phyloP scores from a whole-genome alignment of 2,113 vertebrate species.

The Irena cyanogastra region DNA sequence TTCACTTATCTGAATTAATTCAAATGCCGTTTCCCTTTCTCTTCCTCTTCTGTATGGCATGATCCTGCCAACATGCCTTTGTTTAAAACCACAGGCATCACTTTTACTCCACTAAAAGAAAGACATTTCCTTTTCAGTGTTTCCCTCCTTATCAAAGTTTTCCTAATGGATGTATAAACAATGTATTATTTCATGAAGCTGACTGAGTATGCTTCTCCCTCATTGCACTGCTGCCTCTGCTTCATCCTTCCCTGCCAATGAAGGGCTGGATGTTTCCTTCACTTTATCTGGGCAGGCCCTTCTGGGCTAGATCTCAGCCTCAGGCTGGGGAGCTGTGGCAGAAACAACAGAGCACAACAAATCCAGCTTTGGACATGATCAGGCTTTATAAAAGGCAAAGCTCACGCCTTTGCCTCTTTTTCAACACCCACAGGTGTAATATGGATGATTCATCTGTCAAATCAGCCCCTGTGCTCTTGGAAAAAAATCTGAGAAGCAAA shows the following conservation, averaged over 20 bases:
- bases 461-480: neutral
- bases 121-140: neutral
- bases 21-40: slow-evolving; percentile 29
- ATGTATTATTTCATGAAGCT: neutral
- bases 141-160: neutral
- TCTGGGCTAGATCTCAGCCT: neutral
- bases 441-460: neutral
- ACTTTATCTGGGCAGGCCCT: neutral
- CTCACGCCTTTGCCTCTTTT: neutral
- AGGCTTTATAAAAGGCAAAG: neutral
- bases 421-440: neutral
- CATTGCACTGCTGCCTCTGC: neutral
- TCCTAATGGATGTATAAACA: neutral
- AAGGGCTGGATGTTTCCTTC: neutral
- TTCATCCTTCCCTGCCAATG: accelerated
- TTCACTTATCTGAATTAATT: slow-evolving; percentile 29
- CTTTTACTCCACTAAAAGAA: slow-evolving; percentile 7
- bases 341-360: neutral
- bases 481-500: neutral
- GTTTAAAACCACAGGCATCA: slow-evolving; percentile 30
- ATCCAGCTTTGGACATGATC: neutral
- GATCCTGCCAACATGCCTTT: neutral
- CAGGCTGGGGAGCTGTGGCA: neutral
- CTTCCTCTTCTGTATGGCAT: slow-evolving; percentile 26
- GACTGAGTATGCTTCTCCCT: neutral